Percentiles rank a stretch among this genome's conserved stretches.
These are phyloP conservation scores for Gisinianus flammeolus DNA, from an alignment of 2,888 invertebrate genomes.

Conservation along the genomic window DNA sequence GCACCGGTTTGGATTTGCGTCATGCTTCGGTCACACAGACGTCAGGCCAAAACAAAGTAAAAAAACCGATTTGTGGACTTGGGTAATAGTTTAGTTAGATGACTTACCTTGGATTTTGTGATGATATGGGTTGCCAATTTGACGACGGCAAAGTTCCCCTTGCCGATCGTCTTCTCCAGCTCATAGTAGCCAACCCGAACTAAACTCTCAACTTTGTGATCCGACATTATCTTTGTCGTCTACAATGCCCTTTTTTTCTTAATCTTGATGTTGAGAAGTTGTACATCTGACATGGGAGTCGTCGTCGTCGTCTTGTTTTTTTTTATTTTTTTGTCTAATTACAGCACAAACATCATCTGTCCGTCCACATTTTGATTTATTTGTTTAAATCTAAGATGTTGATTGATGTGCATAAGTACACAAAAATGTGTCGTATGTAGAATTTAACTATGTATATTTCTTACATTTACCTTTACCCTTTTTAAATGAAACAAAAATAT, in stretches of 20 bases:
- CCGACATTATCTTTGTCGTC: slow-evolving; percentile 24
- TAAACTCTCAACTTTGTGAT: slow-evolving; percentile 54
- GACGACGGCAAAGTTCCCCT: slow-evolving; percentile 99
- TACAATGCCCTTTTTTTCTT: neutral
- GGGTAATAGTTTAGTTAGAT: neutral
- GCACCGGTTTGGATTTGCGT: slow-evolving; percentile 54
- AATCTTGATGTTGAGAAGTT: slow-evolving; percentile 3
- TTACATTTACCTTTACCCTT: too few relatives aligned
- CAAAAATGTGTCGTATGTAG: too few relatives aligned
- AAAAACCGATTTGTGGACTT: slow-evolving; percentile 34
- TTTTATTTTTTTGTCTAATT: neutral
- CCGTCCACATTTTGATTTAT: slow-evolving; percentile 8
- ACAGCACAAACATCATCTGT: slow-evolving; percentile 15
- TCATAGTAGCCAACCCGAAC: slow-evolving; percentile 96
- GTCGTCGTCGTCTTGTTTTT: neutral
- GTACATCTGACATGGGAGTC: slow-evolving; percentile 1
- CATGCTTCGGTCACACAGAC: slow-evolving; percentile 58
- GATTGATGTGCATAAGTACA: too few relatives aligned
- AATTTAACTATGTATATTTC: too few relatives aligned
- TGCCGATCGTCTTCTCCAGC: slow-evolving; percentile 95
- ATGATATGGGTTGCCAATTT: slow-evolving; percentile 98
- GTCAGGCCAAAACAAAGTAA: slow-evolving; percentile 59
- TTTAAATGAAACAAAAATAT: too few relatives aligned
- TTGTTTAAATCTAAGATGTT: neutral
- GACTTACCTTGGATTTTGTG: slow-evolving; percentile 93